Base-by-base conservation (phyloP, 2,888 invertebrate genomes). In the Lomographa bimaculata region DNA sequence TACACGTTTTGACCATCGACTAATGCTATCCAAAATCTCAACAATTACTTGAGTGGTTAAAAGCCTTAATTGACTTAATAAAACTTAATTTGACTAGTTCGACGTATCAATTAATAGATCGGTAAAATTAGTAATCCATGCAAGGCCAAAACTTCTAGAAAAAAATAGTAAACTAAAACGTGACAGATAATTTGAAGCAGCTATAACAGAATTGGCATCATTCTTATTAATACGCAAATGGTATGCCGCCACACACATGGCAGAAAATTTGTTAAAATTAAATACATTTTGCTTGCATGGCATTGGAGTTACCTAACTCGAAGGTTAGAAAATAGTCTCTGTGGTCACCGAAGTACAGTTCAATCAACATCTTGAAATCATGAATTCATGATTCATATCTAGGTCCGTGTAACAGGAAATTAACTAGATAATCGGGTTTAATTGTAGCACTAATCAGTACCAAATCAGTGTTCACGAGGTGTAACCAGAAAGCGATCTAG, bases 361-460 rank as follows among this genome's bases (percentile, higher is more conserved):
- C 14, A 14, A 14, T 4, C 6, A 24, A 32, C 20, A 18, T 28
- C 14, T 32, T 26, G 23, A 9, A 33, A 29, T 11, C 18, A 12
- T 26, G 23, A 9, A 33, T 23, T 11, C 18, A 12, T 55, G 54
- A 62, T 50, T 54, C 48, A 34, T 33, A 44, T 39, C 40, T 39
- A 50, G 46, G 63, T 54, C 54, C 33, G 28, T 39, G 53, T 63
- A 60, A 68, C 60, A 74, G 71, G 71, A 82, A 82, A 77, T 73
- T 71, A 65, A 53, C 57, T 57, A 72, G 66, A 73, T 79, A 71
- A 78, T 73, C 60, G 54, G 46, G 52, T 70, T 61, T 72, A 80
- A 77, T 74, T 71, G 69, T 72, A 66, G 60, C 58, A 56, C 50
- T 71, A 76, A 80, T 80, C 77, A 63, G 54, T 49, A 47, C 55